Percentiles rank a stretch among this genome's conserved stretches.
phyloP scores from a whole-genome alignment of 2,797 vertebrate genomes.

The Myotis pilosus region DNA sequence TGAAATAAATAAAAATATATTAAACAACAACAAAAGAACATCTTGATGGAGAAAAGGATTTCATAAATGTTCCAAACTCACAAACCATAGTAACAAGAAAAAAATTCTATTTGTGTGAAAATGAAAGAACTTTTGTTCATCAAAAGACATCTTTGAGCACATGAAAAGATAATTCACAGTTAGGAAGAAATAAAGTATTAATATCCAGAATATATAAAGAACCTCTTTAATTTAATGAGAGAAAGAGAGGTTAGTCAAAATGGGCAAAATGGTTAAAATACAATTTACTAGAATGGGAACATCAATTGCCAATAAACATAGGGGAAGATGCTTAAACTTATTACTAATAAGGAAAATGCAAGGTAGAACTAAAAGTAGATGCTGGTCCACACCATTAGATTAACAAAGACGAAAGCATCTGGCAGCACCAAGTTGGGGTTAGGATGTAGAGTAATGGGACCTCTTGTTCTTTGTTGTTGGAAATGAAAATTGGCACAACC shows the following conservation, averaged over 20 bases:
- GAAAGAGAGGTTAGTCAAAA: conserved; percentile 17
- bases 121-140: background rate
- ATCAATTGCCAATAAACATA: background rate
- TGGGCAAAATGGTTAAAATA: background rate
- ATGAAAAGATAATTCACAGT: background rate
- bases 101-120: background rate
- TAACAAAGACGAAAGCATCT: background rate
- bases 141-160: background rate
- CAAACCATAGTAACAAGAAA: background rate
- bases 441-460: background rate
- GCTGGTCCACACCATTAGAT: background rate
- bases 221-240: background rate
- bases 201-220: background rate
- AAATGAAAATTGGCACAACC: background rate
- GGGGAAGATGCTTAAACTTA: conserved; percentile 28
- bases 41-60: background rate
- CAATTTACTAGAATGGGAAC: background rate
- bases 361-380: background rate
- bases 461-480: background rate
- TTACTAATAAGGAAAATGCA: background rate
- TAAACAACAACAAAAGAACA: background rate
- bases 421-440: background rate
- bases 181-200: conserved; percentile 6
- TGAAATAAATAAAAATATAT: too few relatives aligned
- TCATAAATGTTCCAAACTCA: background rate